Conservation (phyloP, 2,888 invertebrate species). For the Cosmorhoe ocellata region DNA sequence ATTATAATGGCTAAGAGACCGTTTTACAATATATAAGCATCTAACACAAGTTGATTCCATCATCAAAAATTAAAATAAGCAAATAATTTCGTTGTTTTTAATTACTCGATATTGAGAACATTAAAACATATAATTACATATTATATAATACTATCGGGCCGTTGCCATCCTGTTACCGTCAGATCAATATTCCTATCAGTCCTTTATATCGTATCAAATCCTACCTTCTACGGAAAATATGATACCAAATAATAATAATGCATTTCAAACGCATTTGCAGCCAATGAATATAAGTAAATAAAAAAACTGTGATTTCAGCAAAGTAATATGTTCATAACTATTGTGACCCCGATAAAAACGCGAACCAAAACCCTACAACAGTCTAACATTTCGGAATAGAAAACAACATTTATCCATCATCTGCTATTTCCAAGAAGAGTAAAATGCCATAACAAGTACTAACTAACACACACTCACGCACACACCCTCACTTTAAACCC, state of each 20-base stretch:
- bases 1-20: too few relatives aligned
- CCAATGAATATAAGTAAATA: too few relatives aligned
- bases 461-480: slow-evolving; percentile 7
- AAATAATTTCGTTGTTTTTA: neutral
- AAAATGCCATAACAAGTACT: slow-evolving; percentile 6
- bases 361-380: slow-evolving; percentile 6
- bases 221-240: slow-evolving; percentile 17
- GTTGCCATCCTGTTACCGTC: slow-evolving; percentile 35
- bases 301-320: neutral
- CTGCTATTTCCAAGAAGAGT: slow-evolving; percentile 11
- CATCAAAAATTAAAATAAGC: too few relatives aligned
- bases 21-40: too few relatives aligned
- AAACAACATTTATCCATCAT: slow-evolving; percentile 6
- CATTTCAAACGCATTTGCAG: slow-evolving; percentile 21
- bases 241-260: slow-evolving; percentile 13
- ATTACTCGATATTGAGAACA: neutral
- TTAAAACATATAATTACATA: neutral
- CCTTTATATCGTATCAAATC: slow-evolving; percentile 25
- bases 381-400: slow-evolving; percentile 5
- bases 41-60: too few relatives aligned
- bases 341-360: slow-evolving; percentile 6
- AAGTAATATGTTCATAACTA: neutral
- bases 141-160: slow-evolving; percentile 13
- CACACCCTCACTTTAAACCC: neutral
- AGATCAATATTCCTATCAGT: slow-evolving; percentile 49